Evolutionary conservation across 2,113 vertebrate species (phyloP), one percentile per base, ranked within the genome.

Genomic region (Eolophus roseicapilla): DNA sequence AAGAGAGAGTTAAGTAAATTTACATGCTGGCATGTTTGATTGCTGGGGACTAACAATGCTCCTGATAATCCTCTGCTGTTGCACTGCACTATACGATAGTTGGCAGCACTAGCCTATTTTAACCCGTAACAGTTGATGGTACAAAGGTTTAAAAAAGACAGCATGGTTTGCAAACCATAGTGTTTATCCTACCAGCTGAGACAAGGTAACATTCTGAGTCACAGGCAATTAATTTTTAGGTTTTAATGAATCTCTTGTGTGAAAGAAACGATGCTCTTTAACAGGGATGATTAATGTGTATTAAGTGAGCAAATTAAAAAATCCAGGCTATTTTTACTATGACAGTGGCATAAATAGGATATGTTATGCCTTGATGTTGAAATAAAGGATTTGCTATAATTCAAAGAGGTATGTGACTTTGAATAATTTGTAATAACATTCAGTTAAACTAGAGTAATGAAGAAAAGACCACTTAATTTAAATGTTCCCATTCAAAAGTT

Each of bases 171-270:
- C 62, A 92, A 95, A 97, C 78, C 21, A 17, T 10, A 86, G 15
- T 70, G 37, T 78, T 95, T 96, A 83, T 82, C 80, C 25, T 64
- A 46, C 52, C 90, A 96, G 67, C 75, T 47, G 37, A 86, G 53
- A 71, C 12, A 71, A 14, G 67, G 63, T 82, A 86, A 80, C 67
- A 94, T 55, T 87, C 78, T 46, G 29, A 59, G 86, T 91, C 85
- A 91, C 6, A 25, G 83, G 24, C 44, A 97, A 96, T 96, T 97
- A 92, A 92, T 93, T 90, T 97, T 55, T 93, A 94, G 94, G 46
- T 90, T 96, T 95, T 93, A 96, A 92, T 95, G 31, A 96, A 91
- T 75, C 69, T 95, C 79, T 65, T 71, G 11, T 64, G 55, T 43
- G 31, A 93, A 96, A 93, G 50, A 96, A 95, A 93, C 55, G 0